Base-by-base conservation (phyloP, 2,888 invertebrate species). In the Platerodrilus igneus region DNA sequence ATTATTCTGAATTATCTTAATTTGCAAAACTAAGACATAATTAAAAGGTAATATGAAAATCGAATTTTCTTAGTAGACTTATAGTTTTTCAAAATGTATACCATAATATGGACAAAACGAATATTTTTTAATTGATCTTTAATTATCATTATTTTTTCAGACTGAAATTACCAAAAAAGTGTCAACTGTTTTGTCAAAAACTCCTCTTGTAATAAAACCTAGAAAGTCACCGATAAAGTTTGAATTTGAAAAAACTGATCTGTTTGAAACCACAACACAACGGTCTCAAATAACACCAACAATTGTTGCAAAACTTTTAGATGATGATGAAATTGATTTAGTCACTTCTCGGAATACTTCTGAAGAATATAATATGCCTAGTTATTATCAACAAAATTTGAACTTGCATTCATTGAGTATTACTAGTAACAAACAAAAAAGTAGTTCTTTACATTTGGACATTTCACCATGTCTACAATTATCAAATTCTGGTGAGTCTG, bases 111-210 rank as follows among this genome's bases (percentile, higher is more conserved):
- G n/a, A n/a, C n/a, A n/a, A n/a, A n/a, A n/a, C n/a, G n/a, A n/a
- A n/a, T n/a, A n/a, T n/a, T n/a, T n/a, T n/a, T n/a, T n/a, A n/a
- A n/a, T n/a, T n/a, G n/a, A 25, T 30, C 19, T 33, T 37, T 16
- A 28, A 17, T 42, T 45, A 18, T 17, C 34, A 41, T 55, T 53
- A 17, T 51, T 50, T 62, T 68, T 67, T 48, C 72, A 86, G 78
- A 79, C 81, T 37, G 83, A 82, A 64, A 82, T 93, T 29, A 73
- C 76, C 16, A 74, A 77, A 34, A 83, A 85, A 68, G 83, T 92
- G 7, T 71, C 79, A 45, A 75, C 76, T 29, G 83, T 87, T 1
- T 67, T 90, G 23, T 75, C 77, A 15, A 77, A 81, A 49, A 86
- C 86, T 0, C 93, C 93, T 0, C 68, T 90, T 2, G 76, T 78